Percentiles rank a stretch among this genome's conserved stretches.
These are phyloP conservation scores for Amia ocellicauda DNA, from an alignment of 2,113 vertebrate genomes.

Conservation along the genomic window DNA sequence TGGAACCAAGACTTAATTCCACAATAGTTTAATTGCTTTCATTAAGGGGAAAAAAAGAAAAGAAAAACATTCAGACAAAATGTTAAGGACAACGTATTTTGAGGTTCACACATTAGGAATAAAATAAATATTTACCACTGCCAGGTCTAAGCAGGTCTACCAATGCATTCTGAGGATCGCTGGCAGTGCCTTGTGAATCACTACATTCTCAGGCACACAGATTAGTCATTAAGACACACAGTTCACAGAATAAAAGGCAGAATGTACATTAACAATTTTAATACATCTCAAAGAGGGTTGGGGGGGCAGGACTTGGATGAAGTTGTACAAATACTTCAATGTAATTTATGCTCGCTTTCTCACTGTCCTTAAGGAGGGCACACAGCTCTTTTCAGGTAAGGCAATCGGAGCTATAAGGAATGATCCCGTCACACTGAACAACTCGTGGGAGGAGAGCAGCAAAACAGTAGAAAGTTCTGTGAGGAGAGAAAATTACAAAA, in stretches of 20 bases:
- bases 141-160: too few species aligned
- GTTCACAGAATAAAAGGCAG: constrained; percentile 10
- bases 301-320: constrained; percentile 30
- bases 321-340: constrained; percentile 40
- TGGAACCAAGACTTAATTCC: too few species aligned
- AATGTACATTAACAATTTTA: constrained; percentile 3
- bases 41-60: background rate
- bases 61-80: background rate
- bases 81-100: too few species aligned
- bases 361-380: constrained; percentile 21
- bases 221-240: background rate
- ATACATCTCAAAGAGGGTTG: constrained; percentile 20
- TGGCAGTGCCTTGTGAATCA: too few species aligned
- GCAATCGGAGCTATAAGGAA: constrained; percentile 28
- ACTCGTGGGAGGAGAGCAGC: background rate
- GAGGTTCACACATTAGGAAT: too few species aligned
- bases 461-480: constrained; percentile 1
- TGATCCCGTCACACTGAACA: constrained; percentile 24
- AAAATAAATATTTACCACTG: background rate
- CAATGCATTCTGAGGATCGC: too few species aligned
- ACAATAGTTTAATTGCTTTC: background rate
- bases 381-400: constrained; percentile 27
- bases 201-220: constrained; percentile 5
- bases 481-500: background rate
- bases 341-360: constrained; percentile 8